Base-by-base conservation (phyloP, 2,888 invertebrate genomes). In the Pammene aurita region DNA sequence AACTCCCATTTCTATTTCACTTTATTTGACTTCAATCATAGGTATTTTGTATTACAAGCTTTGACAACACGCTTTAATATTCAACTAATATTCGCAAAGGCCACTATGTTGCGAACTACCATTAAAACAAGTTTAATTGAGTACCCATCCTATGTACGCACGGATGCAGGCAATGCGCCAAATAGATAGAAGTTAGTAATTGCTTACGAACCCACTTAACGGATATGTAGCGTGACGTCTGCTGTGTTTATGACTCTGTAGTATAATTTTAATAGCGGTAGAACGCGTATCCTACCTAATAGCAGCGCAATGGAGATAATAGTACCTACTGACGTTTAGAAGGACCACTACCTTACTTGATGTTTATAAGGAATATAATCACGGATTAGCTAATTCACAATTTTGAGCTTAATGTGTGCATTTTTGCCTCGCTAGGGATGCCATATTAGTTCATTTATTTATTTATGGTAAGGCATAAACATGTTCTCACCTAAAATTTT, bases 101-200 rank as follows among this genome's bases (percentile, higher is more conserved):
- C 26, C 18, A 14, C 16, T 18, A 34, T 34, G 54, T 54, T 34
- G 5, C 54, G 7, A 34, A 54, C 54, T 54, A 54, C 5, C n/a
- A 35, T 54, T 35, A 35, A 54, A 54, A 54, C 54, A 54, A 54
- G n/a, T 54, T 34, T 34, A 54, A 54, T 54, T 54, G 34, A 54
- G 50, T 50, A 50, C 38, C 18, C 14, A 13, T 26, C 35, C 50
- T 4, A 11, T n/a, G n/a, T n/a, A 38, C 16, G 18, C 38, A 38
- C 61, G 61, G 50, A 62, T 73, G 60, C 65, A 78, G 84, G 84
- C 84, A 80, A 71, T 71, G 16, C 70, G 82, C 84, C 83, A 84
- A 81, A 79, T 72, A 78, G 67, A 75, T 77, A 78, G 76, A 76
- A 78, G 77, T 81, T 78, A 76, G 75, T 78, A 79, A 80, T 81